Conservation (phyloP, 1,140 invertebrate species). For the Parasteatoda tepidariorum region DNA sequence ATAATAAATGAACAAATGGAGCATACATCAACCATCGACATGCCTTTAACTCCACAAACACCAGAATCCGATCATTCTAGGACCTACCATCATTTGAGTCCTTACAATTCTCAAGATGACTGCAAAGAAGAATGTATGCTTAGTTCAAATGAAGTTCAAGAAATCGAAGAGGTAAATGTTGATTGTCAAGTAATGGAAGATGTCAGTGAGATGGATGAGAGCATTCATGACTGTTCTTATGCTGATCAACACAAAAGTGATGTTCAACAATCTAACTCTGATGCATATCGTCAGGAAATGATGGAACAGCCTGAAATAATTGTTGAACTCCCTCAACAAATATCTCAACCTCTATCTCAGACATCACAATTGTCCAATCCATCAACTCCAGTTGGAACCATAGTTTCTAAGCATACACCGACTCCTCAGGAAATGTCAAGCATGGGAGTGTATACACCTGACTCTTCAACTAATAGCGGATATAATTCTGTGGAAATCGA, state of each 20-base stretch:
- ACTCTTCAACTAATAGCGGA: conserved; percentile 83
- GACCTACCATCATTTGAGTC: conserved; percentile 34
- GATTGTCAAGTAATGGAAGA: conserved; percentile 34
- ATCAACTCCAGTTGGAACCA: conserved; percentile 38
- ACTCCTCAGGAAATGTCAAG: conserved; percentile 73
- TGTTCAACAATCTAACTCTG: conserved; percentile 17
- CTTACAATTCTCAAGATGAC: conserved; percentile 45
- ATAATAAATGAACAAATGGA: conserved; percentile 56
- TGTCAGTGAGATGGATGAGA: conserved; percentile 33
- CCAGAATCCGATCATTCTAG: conserved; percentile 47
- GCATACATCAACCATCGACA: conserved; percentile 29
- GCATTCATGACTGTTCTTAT: conserved; percentile 41
- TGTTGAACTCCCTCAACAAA: conserved; percentile 48
- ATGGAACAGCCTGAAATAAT: conserved; percentile 52
- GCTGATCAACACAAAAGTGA: conserved; percentile 24
- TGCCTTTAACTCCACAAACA: conserved; percentile 52
- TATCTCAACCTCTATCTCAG: conserved; percentile 46
- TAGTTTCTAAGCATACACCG: conserved; percentile 54
- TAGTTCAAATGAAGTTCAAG: conserved; percentile 36
- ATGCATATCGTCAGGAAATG: conserved; percentile 27
- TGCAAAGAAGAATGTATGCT: conserved; percentile 37
- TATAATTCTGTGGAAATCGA: conserved; percentile 83
- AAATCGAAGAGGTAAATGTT: conserved; percentile 37
- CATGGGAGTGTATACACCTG: conserved; percentile 85
- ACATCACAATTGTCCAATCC: conserved; percentile 32